These are phyloP conservation scores for Phaedon cochleariae DNA, from an alignment of 2,888 invertebrate species.

Conservation along the genomic window DNA sequence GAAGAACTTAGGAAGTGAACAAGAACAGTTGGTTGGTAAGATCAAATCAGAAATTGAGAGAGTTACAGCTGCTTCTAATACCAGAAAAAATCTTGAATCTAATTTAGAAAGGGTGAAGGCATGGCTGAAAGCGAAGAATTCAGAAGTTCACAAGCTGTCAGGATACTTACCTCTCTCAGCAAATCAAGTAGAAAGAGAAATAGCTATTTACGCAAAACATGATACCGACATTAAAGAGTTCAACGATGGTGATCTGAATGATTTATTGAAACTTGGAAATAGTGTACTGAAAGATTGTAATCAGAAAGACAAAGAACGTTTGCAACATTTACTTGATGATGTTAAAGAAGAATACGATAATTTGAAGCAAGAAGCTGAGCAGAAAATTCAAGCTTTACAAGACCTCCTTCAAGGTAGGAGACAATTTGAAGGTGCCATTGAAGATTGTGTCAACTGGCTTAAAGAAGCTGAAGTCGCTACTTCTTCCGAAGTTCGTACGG, in stretches of 20 bases:
- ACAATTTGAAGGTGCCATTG: constrained; percentile 82
- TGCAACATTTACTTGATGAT: constrained; percentile 74
- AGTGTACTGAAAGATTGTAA: constrained; percentile 84
- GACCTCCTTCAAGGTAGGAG: constrained; percentile 81
- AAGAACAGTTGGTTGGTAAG: constrained; percentile 75
- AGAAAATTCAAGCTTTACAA: constrained; percentile 75
- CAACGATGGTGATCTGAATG: constrained; percentile 76
- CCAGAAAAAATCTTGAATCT: constrained; percentile 78
- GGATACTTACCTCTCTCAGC: constrained; percentile 83
- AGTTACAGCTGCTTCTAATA: constrained; percentile 74
- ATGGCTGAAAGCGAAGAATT: constrained; percentile 82
- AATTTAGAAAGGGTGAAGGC: constrained; percentile 80
- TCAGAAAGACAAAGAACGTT: constrained; percentile 71
- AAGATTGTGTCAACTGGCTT: constrained; percentile 86
- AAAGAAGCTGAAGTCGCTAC: constrained; percentile 90
- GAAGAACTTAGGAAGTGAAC: constrained; percentile 76
- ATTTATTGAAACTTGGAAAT: constrained; percentile 79
- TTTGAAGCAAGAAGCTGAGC: constrained; percentile 76
- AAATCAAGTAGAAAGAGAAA: constrained; percentile 83
- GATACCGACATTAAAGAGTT: constrained; percentile 81
- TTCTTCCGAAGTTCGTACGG: constrained; percentile 80
- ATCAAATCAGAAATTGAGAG: constrained; percentile 79
- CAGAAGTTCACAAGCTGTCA: constrained; percentile 78
- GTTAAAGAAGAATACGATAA: constrained; percentile 77
- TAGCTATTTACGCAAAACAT: constrained; percentile 77